Evolutionary conservation across 2,888 invertebrate species (phyloP).

Genomic region (Cheilosia soror): DNA sequence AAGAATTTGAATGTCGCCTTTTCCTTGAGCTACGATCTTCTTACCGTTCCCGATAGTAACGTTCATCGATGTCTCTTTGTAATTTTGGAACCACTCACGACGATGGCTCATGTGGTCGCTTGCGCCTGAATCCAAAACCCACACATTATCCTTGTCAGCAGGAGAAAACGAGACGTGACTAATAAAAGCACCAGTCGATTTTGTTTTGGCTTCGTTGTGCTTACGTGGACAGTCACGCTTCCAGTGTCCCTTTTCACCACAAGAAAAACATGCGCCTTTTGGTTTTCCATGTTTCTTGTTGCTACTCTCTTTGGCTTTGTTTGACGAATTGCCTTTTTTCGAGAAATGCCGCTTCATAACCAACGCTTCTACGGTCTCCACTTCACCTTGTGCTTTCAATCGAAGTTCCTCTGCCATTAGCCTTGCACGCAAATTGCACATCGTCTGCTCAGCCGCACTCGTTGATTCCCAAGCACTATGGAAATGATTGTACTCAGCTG

Average conservation of each 20-base stretch:
- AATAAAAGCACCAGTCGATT: background rate
- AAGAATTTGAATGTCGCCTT: constrained; percentile 65
- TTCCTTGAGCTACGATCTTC: constrained; percentile 40
- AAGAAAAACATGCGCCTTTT: constrained; percentile 28
- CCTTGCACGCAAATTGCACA: constrained; percentile 7
- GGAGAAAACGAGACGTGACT: background rate
- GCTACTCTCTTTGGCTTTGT: background rate
- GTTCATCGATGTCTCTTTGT: constrained; percentile 14
- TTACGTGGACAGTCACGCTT: constrained; percentile 6
- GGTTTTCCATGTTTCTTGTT: background rate
- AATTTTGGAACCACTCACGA: constrained; percentile 39
- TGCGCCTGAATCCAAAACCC: constrained; percentile 39
- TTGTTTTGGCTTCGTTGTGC: too few relatives aligned
- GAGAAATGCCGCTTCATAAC: background rate
- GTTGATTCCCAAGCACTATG: constrained; percentile 78
- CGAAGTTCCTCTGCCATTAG: constrained; percentile 35
- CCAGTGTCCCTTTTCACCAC: constrained; percentile 23
- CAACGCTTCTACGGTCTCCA: constrained; percentile 4
- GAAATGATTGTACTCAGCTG: constrained; percentile 78
- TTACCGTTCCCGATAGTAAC: constrained; percentile 49
- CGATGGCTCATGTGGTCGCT: constrained; percentile 69
- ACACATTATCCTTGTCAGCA: background rate
- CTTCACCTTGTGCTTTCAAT: constrained; percentile 24
- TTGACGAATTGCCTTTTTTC: background rate
- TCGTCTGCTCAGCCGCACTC: background rate